Base-by-base conservation (phyloP, 1,140 invertebrate genomes). In the Atta texana region DNA sequence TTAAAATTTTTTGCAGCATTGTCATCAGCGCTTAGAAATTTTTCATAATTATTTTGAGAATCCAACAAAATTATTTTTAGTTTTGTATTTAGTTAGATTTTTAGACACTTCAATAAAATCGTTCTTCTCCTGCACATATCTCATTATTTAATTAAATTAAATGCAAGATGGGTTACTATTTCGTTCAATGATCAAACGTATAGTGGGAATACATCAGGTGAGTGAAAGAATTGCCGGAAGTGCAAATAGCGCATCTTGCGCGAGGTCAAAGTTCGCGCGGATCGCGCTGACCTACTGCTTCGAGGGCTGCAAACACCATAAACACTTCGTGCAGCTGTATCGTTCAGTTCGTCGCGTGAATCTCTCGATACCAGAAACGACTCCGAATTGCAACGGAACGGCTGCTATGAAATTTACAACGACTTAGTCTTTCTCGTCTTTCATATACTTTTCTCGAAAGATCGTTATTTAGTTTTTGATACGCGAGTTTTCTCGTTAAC, bases 231-330 rank as follows among this genome's bases (percentile, higher is more conserved):
- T 91, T 91, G 89, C 86, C 92, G 92, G 92, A 92, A 92, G 90
- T 92, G 87, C 80, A 89, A 88, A 89, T 89, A 87, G 88, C 88
- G 71, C 39, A 69, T 88, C 63, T 86, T 63, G 80, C 85, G 55
- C 7, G 64, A 63, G 92, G 89, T 92, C 91, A 90, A 71, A 92
- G 92, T 87, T 92, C 87, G 87, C 78, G 78, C 80, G 88, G 88
- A 84, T 90, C 91, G 82, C 87, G 91, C 80, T 92, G 88, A 92
- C 89, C 92, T 85, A 91, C 87, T 93, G 90, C 86, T 91, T 89
- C 88, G 80, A 90, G 88, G 80, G 86, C 81, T 76, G 87, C 74
- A 68, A 90, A 88, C 61, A 77, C 51, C 66, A 78, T 71, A 80
- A 89, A 89, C 59, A 88, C 82, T 88, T 78, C 39, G 82, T 31